These are phyloP conservation scores for Cryptotermes secundus DNA, from an alignment of 1,140 invertebrate genomes.

Conservation along the genomic window DNA sequence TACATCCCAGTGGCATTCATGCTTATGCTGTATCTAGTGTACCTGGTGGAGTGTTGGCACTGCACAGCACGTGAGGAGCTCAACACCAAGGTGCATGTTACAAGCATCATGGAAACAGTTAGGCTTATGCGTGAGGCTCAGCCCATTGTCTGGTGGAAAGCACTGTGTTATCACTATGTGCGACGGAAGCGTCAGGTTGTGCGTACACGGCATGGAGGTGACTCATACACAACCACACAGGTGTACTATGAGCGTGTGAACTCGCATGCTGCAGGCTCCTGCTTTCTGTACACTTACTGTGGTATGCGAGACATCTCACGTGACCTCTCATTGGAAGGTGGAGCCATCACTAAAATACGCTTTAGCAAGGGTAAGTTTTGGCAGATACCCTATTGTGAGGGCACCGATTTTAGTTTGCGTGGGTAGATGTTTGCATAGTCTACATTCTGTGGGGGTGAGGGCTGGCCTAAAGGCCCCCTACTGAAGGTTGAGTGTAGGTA, in stretches of 20 bases:
- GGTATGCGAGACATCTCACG: conserved; percentile 80
- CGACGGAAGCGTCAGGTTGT: conserved; percentile 72
- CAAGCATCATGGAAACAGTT: conserved; percentile 66
- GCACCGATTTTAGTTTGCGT: too few relatives aligned
- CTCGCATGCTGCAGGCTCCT: conserved; percentile 73
- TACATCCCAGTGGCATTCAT: conserved; percentile 83
- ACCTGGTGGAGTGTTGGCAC: conserved; percentile 85
- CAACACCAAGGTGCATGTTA: conserved; percentile 63
- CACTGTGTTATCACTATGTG: conserved; percentile 84
- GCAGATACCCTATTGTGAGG: too few relatives aligned
- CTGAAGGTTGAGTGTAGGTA: too few relatives aligned
- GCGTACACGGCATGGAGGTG: conserved; percentile 78
- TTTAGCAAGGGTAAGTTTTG: conserved; percentile 63
- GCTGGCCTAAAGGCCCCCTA: too few relatives aligned
- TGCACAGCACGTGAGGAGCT: conserved; percentile 51
- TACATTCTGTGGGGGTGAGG: too few relatives aligned
- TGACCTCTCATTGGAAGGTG: conserved; percentile 64
- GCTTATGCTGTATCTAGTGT: conserved; percentile 77
- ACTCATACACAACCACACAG: conserved; percentile 78
- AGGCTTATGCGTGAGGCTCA: conserved; percentile 67
- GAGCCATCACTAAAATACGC: conserved; percentile 72
- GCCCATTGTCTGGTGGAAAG: conserved; percentile 88
- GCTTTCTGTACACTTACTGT: conserved; percentile 76
- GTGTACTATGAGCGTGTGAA: conserved; percentile 85
- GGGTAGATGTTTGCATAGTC: too few relatives aligned